A percentile compares a stretch with the other conserved stretches of the same genome.
These are phyloP conservation scores for Pyrrhopygopsis socrates DNA, from an alignment of 2,888 invertebrate species.

Conservation along the genomic window DNA sequence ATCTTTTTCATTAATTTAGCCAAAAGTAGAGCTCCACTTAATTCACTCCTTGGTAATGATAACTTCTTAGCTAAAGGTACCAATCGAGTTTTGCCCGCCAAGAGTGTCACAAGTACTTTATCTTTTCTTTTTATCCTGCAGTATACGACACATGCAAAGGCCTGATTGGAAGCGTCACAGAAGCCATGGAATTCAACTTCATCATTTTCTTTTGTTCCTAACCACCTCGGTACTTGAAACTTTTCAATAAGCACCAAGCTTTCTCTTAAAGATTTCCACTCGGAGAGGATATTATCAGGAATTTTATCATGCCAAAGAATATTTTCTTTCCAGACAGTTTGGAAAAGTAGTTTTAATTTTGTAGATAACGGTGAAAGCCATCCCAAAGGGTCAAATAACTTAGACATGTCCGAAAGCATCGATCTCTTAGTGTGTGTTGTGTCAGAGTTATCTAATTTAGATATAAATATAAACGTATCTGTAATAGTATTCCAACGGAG, in stretches of 20 bases:
- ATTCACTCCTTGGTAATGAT: conserved; percentile 43
- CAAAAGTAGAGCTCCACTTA: conserved; percentile 23
- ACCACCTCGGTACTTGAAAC: conserved; percentile 46
- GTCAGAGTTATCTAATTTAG: background rate
- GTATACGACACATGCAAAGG: conserved; percentile 68
- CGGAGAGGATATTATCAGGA: conserved; percentile 43
- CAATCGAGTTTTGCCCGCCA: conserved; percentile 68
- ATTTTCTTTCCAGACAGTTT: conserved; percentile 64
- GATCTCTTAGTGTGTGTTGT: conserved; percentile 13
- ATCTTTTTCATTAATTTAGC: conserved; percentile 63
- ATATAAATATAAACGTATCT: background rate
- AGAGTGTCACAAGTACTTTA: conserved; percentile 22
- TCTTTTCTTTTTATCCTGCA: background rate
- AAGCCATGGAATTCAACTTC: conserved; percentile 65
- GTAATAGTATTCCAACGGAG: conserved; percentile 8
- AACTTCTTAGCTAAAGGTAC: conserved; percentile 66
- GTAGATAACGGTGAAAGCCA: conserved; percentile 76
- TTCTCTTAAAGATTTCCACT: conserved; percentile 63
- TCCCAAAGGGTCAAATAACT: conserved; percentile 79
- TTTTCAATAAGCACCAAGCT: conserved; percentile 47
- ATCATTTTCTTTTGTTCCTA: conserved; percentile 32
- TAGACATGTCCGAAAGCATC: conserved; percentile 71
- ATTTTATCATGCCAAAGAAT: conserved; percentile 71
- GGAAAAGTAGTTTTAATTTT: conserved; percentile 79
- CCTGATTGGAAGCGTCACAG: conserved; percentile 59